Evolutionary conservation across 1,140 invertebrate genomes (phyloP), one percentile per base, ranked within the genome.

Genomic region (Himalopsyche phryganea): DNA sequence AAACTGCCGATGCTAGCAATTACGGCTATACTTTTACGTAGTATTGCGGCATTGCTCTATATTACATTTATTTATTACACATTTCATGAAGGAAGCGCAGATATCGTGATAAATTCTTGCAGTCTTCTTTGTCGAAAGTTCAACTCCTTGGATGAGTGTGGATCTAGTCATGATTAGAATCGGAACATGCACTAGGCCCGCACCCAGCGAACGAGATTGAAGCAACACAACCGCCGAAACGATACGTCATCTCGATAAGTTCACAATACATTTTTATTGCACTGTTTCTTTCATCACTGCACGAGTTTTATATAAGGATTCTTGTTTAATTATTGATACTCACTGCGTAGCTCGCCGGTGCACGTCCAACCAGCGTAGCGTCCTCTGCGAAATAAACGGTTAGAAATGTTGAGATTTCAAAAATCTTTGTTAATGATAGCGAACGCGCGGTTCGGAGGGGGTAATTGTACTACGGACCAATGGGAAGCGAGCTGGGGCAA

Each of bases 141-240:
- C 74, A 75, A 75, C 75, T 77, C 75, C 71, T 71, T 76, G 75
- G 76, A 78, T 78, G 75, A 78, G 76, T 78, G 76, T 78, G 76
- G 76, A 78, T 78, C 76, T 78, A 78, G 76, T 78, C 76, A 78
- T 78, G 76, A 71, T 33, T 48, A 73, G 68, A 33, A 58, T 50
- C 67, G 66, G 69, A 35, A 78, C 76, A 78, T 78, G 76, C 76
- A 78, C 76, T 76, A 77, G 74, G 76, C 74, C 75, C 75, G 71
- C 76, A 77, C 76, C 73, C 76, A 77, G 74, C 76, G 74, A 76
- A 76, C 75, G 74, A 76, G 75, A 75, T 76, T 76, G 74, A 73
- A 28, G 23, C 23, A 9, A 9, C 23, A 28, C 23, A 28, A 28
- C 3, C 51, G 19, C 35, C 32, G 15, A 51, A 15, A 45, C 14